Conservation (phyloP, 1,140 invertebrate genomes). For the Zaprionus inermis region DNA sequence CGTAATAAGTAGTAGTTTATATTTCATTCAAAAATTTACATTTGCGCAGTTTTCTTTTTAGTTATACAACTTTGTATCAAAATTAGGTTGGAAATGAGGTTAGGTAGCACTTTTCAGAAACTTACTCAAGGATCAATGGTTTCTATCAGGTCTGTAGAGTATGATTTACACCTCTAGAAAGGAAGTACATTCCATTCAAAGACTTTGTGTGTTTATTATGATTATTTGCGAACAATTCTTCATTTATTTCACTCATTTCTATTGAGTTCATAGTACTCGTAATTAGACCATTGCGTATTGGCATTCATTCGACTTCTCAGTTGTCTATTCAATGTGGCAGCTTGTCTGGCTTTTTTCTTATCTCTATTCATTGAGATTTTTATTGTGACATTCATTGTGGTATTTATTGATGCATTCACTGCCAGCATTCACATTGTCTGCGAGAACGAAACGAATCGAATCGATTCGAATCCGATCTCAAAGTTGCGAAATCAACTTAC, state of each 20-base stretch:
- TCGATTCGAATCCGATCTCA: neutral
- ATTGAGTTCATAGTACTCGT: neutral
- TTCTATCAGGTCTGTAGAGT: no score
- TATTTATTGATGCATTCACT: neutral
- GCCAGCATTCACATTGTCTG: neutral
- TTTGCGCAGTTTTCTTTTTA: neutral
- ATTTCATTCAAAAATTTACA: no score
- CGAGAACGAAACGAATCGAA: no score
- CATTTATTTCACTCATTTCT: no score
- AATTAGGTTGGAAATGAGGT: no score
- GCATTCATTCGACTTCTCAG: conserved; percentile 7
- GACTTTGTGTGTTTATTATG: no score
- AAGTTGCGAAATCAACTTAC: conserved; percentile 7
- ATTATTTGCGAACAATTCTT: no score
- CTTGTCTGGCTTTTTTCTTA: neutral
- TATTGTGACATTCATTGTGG: conserved; percentile 8
- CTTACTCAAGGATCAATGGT: no score
- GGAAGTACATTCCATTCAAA: no score
- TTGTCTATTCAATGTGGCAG: neutral
- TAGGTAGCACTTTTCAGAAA: no score
- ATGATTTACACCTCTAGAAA: no score
- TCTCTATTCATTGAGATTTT: neutral
- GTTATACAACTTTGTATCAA: neutral
- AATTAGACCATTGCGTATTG: conserved; percentile 3
- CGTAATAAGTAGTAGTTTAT: no score